A percentile compares a stretch with the other conserved stretches of the same genome.
Conservation (phyloP, 2,888 invertebrate species). For the Pandemis corylana region DNA sequence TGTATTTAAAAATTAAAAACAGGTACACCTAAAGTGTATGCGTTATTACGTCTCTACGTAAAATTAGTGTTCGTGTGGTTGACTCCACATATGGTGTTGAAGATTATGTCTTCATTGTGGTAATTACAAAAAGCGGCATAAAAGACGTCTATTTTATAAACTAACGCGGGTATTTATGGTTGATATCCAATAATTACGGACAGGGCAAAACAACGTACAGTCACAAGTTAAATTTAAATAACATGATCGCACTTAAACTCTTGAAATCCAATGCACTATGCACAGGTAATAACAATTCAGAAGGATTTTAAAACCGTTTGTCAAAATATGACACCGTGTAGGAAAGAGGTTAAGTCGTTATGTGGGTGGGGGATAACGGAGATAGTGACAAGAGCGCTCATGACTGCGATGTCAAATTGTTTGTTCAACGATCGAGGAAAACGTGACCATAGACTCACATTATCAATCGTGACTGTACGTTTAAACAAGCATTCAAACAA, state of each 20-base stretch:
- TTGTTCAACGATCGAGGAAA: neutral
- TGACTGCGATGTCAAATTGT: no score
- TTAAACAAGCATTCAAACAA: neutral
- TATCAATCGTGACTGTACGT: neutral
- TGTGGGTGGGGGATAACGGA: no score
- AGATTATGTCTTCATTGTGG: neutral
- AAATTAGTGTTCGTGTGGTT: neutral
- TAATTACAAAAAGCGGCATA: neutral
- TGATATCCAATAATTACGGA: neutral
- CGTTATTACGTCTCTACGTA: neutral
- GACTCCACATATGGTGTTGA: neutral
- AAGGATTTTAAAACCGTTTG: no score
- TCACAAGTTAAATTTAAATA: neutral
- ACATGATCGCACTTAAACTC: neutral
- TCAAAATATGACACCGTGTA: no score
- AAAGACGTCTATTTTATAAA: neutral
- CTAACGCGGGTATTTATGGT: neutral
- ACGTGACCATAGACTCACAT: neutral
- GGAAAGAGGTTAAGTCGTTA: no score
- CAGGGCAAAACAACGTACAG: neutral
- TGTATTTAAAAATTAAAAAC: conserved; percentile 5
- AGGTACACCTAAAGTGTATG: conserved; percentile 31
- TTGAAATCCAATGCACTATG: no score
- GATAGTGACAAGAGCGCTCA: no score
- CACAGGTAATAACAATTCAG: no score